Evolutionary conservation across 2,888 invertebrate species (phyloP), one percentile per base, ranked within the genome.

Genomic region (Stratiomys singularior): DNA sequence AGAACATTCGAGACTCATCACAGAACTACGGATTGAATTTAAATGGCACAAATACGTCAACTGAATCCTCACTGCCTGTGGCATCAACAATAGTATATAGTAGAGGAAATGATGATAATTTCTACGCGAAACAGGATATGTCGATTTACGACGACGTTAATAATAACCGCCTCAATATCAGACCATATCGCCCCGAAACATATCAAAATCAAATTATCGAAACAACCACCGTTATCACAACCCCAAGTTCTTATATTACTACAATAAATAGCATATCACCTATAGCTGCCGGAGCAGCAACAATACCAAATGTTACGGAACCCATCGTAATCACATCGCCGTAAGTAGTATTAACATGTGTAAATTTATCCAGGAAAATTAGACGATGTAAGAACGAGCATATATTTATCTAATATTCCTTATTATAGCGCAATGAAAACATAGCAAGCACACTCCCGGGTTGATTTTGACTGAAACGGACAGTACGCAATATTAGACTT

Each of bases 81-180:
- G 46, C 64, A 18, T 18, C 64, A 64, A 76, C 66, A 30, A 52
- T 66, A 47, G 52, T 23, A 21, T 76, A 64, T 52, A 67, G 67
- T 56, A 67, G 56, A n/a, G 66, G 67, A 23, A 30, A 69, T 37
- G 80, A 81, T 77, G 82, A 84, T 66, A 84, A 84, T 80, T 85
- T 86, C 80, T 85, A 85, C 80, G 83, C 84, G 67, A 85, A 85
- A 81, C 83, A 84, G 79, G 87, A 86, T 82, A 85, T 85, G 84
- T 86, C 87, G 78, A 83, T 85, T 71, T 87, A 86, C 79, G 86
- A 86, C 82, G 87, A 86, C 82, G 86, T 86, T 81, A 86, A 84
- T 81, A 84, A 86, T 81, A 87, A 87, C 84, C 86, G 85, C 82
- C 84, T 86, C 82, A 87, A 86, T 82, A 82, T 86, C 82, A 84